Evolutionary conservation across 2,113 vertebrate genomes (phyloP).

Genomic region (Reinhardtius hippoglossoides): DNA sequence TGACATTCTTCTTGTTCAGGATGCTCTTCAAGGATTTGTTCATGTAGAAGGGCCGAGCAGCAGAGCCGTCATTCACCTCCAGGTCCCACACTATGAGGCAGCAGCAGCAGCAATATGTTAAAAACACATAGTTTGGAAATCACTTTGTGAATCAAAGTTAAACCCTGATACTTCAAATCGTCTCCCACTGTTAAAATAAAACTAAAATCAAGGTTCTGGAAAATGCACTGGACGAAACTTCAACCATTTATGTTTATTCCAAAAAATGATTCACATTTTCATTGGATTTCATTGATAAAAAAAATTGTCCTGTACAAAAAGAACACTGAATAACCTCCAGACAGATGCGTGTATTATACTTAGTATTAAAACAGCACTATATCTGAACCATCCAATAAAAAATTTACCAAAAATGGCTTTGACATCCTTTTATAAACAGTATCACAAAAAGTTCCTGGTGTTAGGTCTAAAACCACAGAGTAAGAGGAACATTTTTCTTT

Average conservation of each 20-base stretch:
- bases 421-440: conserved; percentile 84
- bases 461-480: conserved; percentile 76
- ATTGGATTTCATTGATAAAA: conserved; percentile 76
- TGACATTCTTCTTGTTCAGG: conserved; percentile 66
- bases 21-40: conserved; percentile 70
- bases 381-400: conserved; percentile 79
- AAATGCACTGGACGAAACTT: conserved; percentile 53
- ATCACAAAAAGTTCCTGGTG: conserved; percentile 76
- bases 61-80: conserved; percentile 82
- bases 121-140: conserved; percentile 7
- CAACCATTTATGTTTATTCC: conserved; percentile 80
- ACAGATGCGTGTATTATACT: conserved; percentile 76
- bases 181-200: not conserved
- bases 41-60: conserved; percentile 77
- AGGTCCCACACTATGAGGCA: conserved; percentile 82
- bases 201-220: not conserved
- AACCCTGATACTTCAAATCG: not conserved
- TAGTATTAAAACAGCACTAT: conserved; percentile 80
- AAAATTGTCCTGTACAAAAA: conserved; percentile 80
- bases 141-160: not conserved
- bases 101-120: conserved; percentile 69
- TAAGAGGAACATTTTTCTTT: conserved; percentile 56
- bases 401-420: conserved; percentile 86
- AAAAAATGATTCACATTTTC: conserved; percentile 77
- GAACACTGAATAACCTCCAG: conserved; percentile 75